A percentile compares a stretch with the other conserved stretches of the same genome.
phyloP scores from a whole-genome alignment of 1,140 invertebrate genomes.

The Cheumatopsyche charites region DNA sequence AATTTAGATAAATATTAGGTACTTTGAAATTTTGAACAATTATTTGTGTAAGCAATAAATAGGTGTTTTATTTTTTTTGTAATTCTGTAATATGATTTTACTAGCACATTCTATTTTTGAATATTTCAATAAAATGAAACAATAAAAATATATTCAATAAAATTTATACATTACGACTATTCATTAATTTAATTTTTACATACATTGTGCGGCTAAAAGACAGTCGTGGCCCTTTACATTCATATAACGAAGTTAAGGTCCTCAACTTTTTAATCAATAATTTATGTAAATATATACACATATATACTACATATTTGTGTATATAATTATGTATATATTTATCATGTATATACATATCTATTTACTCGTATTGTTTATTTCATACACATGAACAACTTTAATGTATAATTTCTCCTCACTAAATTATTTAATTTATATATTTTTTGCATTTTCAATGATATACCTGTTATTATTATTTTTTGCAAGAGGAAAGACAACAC shows the following conservation, averaged over 20 bases:
- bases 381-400: slow-evolving; percentile 47
- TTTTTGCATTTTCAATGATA: slow-evolving; percentile 35
- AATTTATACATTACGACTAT: slow-evolving; percentile 45
- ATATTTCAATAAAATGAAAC: slow-evolving; percentile 8
- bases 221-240: slow-evolving; percentile 46
- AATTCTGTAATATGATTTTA: background rate
- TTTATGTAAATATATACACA: slow-evolving; percentile 34
- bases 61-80: too few relatives aligned
- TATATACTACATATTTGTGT: background rate
- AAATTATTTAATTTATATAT: slow-evolving; percentile 41
- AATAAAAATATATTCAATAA: too few relatives aligned
- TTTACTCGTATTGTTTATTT: slow-evolving; percentile 47
- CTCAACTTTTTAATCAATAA: slow-evolving; percentile 44
- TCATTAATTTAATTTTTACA: slow-evolving; percentile 48
- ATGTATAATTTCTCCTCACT: slow-evolving; percentile 43
- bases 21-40: too few relatives aligned
- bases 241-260: slow-evolving; percentile 48
- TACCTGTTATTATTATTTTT: slow-evolving; percentile 39
- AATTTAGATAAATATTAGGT: too few relatives aligned
- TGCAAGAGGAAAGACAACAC: slow-evolving; percentile 46
- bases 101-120: slow-evolving; percentile 10
- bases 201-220: slow-evolving; percentile 49
- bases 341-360: slow-evolving; percentile 19
- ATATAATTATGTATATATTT: background rate
- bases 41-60: too few relatives aligned